These are phyloP conservation scores for Rhamphomyia laevipes DNA, from an alignment of 2,888 invertebrate genomes.

Conservation along the genomic window DNA sequence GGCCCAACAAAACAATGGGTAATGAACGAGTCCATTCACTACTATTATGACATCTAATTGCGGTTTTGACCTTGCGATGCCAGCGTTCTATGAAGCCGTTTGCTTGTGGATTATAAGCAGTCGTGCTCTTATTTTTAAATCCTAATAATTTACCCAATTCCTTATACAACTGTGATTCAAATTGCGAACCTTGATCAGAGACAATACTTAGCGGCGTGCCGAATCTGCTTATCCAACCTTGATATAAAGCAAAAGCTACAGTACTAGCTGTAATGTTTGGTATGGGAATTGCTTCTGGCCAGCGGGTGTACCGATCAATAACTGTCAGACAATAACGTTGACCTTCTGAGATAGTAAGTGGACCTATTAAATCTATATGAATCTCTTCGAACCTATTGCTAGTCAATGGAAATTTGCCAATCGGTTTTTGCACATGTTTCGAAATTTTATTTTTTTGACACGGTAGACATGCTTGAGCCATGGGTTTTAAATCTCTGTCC, in stretches of 20 bases:
- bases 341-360: neutral
- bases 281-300: slow-evolving; percentile 18
- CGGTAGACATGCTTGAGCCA: neutral
- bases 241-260: slow-evolving; percentile 23
- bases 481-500: neutral
- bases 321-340: slow-evolving; percentile 24
- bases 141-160: slow-evolving; percentile 19
- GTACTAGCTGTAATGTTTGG: slow-evolving; percentile 14
- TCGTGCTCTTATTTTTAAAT: slow-evolving; percentile 19
- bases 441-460: neutral
- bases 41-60: slow-evolving; percentile 1
- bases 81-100: slow-evolving; percentile 33
- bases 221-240: slow-evolving; percentile 31
- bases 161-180: slow-evolving; percentile 24
- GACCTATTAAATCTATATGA: neutral
- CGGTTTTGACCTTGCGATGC: slow-evolving; percentile 30
- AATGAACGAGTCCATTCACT: neutral
- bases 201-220: slow-evolving; percentile 29
- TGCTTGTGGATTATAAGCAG: slow-evolving; percentile 27
- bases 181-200: slow-evolving; percentile 29
- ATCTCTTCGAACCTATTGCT: neutral
- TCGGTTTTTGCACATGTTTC: neutral
- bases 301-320: slow-evolving; percentile 14
- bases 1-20: neutral
- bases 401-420: neutral